Percentiles rank a stretch among this genome's conserved stretches.
phyloP scores from a whole-genome alignment of 1,140 invertebrate species.

The Zaprionus nigranus region DNA sequence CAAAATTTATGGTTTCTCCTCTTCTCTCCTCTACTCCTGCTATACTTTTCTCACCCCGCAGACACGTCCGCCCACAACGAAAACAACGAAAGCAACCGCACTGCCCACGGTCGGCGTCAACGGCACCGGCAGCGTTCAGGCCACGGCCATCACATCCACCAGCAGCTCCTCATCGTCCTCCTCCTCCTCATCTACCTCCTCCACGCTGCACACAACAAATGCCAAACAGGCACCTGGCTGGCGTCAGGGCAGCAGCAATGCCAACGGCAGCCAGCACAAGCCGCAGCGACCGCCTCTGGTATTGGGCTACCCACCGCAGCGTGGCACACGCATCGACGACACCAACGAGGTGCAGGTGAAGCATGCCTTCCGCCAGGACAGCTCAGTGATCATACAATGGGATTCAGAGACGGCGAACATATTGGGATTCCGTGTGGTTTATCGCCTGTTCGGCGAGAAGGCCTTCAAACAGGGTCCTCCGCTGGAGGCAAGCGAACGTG shows the following conservation, averaged over 20 bases:
- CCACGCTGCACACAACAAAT: constrained; percentile 46
- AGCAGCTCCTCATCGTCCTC: constrained; percentile 39
- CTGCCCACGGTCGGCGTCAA: constrained; percentile 61
- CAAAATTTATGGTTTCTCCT: not conserved
- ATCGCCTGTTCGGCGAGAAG: constrained; percentile 94
- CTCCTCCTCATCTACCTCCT: constrained; percentile 37
- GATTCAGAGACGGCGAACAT: constrained; percentile 93
- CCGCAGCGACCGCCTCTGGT: constrained; percentile 89
- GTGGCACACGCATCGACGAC: constrained; percentile 86
- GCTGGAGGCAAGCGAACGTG: constrained; percentile 93
- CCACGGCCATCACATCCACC: constrained; percentile 61
- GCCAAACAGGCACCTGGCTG: constrained; percentile 67
- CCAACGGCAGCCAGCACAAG: constrained; percentile 84
- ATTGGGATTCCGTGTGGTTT: constrained; percentile 94
- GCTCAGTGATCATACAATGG: constrained; percentile 96
- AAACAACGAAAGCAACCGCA: constrained; percentile 50
- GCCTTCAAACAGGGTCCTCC: constrained; percentile 95
- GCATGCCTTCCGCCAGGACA: constrained; percentile 93
- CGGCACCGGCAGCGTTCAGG: constrained; percentile 68
- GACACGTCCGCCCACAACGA: constrained; percentile 64
- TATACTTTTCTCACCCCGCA: constrained; percentile 39
- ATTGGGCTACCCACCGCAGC: constrained; percentile 88
- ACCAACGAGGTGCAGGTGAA: constrained; percentile 92
- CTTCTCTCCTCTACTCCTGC: not conserved
- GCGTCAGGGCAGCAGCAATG: constrained; percentile 72